phyloP scores from a whole-genome alignment of 2,113 vertebrate genomes.

The Dromaius novaehollandiae region DNA sequence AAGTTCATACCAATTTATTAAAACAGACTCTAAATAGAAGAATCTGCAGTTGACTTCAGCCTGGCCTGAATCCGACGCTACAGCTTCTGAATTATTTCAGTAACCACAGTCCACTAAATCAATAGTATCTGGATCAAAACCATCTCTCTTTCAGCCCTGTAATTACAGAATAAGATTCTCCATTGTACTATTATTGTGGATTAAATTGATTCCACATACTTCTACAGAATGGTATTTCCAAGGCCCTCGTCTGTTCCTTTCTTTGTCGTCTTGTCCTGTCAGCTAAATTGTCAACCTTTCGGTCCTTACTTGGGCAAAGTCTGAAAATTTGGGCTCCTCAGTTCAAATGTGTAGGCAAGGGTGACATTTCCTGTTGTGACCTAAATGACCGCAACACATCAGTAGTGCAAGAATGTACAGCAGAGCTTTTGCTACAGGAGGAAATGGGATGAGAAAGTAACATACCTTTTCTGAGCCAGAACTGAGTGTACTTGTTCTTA shows the following conservation, averaged over 20 bases:
- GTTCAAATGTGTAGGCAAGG: not conserved
- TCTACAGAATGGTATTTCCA: slow-evolving; percentile 39
- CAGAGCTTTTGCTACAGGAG: not conserved
- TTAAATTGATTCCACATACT: slow-evolving; percentile 59
- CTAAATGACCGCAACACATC: not conserved
- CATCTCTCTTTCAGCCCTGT: slow-evolving; percentile 27
- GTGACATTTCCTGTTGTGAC: not conserved
- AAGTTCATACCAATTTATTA: slow-evolving; percentile 47
- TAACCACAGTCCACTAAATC: slow-evolving; percentile 41
- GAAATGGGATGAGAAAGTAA: not conserved
- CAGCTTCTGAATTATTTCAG: slow-evolving; percentile 50
- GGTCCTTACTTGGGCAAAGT: not conserved
- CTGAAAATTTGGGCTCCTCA: slow-evolving; percentile 24
- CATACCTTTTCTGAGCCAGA: not conserved
- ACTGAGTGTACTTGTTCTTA: not conserved
- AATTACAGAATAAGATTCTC: slow-evolving; percentile 46
- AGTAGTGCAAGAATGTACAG: not conserved
- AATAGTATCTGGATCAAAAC: slow-evolving; percentile 56
- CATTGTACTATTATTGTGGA: slow-evolving; percentile 38
- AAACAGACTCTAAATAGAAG: not conserved
- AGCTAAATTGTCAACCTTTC: slow-evolving; percentile 51
- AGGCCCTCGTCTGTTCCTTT: slow-evolving; percentile 28
- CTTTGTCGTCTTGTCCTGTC: slow-evolving; percentile 45
- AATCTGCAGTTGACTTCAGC: not conserved
- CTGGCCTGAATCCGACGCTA: slow-evolving; percentile 11